Conservation (phyloP, 1,140 invertebrate species). For the Belonocnema kinseyi region DNA sequence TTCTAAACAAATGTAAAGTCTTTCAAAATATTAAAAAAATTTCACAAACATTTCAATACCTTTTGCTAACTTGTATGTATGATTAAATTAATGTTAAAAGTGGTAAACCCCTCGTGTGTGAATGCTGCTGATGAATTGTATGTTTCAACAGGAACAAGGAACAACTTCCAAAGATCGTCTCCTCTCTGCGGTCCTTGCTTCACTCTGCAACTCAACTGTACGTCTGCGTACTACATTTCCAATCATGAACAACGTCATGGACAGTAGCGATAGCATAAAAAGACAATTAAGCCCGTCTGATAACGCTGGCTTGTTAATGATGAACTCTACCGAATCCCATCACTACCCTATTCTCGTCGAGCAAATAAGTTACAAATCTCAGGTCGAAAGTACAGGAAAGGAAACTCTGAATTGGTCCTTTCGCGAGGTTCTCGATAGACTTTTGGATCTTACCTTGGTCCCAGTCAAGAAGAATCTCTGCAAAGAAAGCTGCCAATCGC, state of each 20-base stretch:
- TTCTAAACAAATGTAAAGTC: too few relatives aligned
- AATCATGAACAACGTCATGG: conserved; percentile 77
- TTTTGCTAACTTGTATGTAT: neutral
- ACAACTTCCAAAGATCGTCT: conserved; percentile 80
- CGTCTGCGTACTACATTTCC: conserved; percentile 88
- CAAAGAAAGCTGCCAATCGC: conserved; percentile 77
- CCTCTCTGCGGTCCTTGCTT: conserved; percentile 87
- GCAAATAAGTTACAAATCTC: conserved; percentile 85
- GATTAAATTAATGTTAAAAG: neutral
- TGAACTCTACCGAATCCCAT: conserved; percentile 83
- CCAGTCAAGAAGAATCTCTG: conserved; percentile 84
- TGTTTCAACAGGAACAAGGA: conserved; percentile 62
- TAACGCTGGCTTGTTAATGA: conserved; percentile 82
- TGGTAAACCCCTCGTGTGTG: neutral
- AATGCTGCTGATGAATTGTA: neutral
- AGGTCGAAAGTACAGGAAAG: conserved; percentile 68
- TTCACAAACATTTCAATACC: neutral
- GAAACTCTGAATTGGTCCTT: conserved; percentile 82
- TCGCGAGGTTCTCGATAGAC: conserved; percentile 87
- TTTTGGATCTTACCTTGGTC: conserved; percentile 88
- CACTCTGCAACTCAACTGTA: conserved; percentile 87
- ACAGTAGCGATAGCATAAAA: conserved; percentile 76
- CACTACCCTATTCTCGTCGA: conserved; percentile 88
- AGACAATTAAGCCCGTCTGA: conserved; percentile 81
- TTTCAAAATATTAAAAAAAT: too few relatives aligned